phyloP scores from a whole-genome alignment of 2,888 invertebrate genomes.

The Chloromyia formosa region DNA sequence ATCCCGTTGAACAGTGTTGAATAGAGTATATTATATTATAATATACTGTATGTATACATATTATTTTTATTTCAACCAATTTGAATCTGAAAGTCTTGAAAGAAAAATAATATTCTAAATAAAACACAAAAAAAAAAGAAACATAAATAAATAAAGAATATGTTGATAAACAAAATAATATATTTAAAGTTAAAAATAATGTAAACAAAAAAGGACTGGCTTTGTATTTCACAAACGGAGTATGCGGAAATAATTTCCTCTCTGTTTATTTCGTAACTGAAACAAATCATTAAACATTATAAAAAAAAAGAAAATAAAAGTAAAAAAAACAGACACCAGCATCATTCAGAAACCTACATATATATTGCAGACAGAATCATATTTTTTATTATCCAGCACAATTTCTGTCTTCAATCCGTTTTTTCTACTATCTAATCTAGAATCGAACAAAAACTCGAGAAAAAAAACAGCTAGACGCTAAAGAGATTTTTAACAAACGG shows the following conservation, averaged over 20 bases:
- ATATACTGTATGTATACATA: not conserved
- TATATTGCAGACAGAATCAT: not conserved
- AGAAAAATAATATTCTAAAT: slow-evolving; percentile 34
- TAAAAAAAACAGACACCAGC: not conserved
- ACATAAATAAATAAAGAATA: slow-evolving; percentile 25
- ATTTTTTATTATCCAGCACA: not conserved
- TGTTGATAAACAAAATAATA: slow-evolving; percentile 6
- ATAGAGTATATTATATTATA: not conserved
- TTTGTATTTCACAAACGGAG: slow-evolving; percentile 39
- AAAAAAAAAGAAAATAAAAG: too few relatives aligned
- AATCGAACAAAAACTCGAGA: not conserved
- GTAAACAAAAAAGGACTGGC: slow-evolving; percentile 38
- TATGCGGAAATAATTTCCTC: slow-evolving; percentile 20
- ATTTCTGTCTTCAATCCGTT: slow-evolving; percentile 18
- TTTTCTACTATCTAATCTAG: slow-evolving; percentile 24
- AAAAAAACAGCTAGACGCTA: not conserved
- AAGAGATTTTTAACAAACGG: slow-evolving; percentile 2
- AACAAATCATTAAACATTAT: slow-evolving; percentile 13
- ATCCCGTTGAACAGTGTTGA: slow-evolving; percentile 26
- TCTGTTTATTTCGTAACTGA: slow-evolving; percentile 22
- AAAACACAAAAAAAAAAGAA: slow-evolving; percentile 32
- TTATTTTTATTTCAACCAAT: slow-evolving; percentile 27
- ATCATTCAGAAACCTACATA: too few relatives aligned
- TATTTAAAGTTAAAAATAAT: slow-evolving; percentile 19
- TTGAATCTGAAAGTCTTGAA: slow-evolving; percentile 7